Base-by-base conservation (phyloP, 1,140 invertebrate species). In the Tyrophagus putrescentiae region DNA sequence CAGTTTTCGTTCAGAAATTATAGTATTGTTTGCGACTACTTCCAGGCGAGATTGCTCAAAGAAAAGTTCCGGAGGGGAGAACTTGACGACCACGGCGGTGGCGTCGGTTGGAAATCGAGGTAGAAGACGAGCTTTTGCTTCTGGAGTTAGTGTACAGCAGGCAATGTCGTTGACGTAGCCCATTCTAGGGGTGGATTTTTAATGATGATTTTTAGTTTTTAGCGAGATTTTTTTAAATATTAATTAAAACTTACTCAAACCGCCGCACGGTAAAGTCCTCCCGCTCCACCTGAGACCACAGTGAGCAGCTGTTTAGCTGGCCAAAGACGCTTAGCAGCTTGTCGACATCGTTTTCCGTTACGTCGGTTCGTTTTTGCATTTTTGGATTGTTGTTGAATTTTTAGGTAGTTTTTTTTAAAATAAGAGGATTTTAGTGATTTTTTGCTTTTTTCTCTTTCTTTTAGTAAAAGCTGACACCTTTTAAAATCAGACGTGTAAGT, bases 221-320 rank as follows among this genome's bases (percentile, higher is more conserved):
- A 54, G 5, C 50, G n/a, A n/a, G n/a, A n/a, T n/a, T n/a, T n/a
- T n/a, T n/a, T n/a, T n/a, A n/a, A n/a, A n/a, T n/a, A n/a, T n/a
- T n/a, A n/a, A n/a, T n/a, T n/a, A 54, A 54, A 27, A 54, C n/a
- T 54, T 54, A 54, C 52, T 27, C 31, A 32, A 54, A 31, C n/a
- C 25, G 13, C 11, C 25, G 7, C 18, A 25, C 52, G n/a, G 13
- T 13, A 33, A 54, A 54, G 39, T 54, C 52, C 3, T 1, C 25
- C 13, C 21, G n/a, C 4, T 32, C 41, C 13, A 54, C 25, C 3
- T 54, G 3, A 18, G 52, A 54, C 52, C 52, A 54, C 32, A 54
- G 21, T 23, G 32, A 23, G 31, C 3, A n/a, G 21, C 31, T 18
- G 39, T 31, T 31, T n/a, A 54, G 25, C 25, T 54, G 32, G n/a